Percentiles rank a stretch among this genome's conserved stretches.
phyloP scores from a whole-genome alignment of 64 coral and sea anemone species.

The Pocillopora verrucosa region DNA sequence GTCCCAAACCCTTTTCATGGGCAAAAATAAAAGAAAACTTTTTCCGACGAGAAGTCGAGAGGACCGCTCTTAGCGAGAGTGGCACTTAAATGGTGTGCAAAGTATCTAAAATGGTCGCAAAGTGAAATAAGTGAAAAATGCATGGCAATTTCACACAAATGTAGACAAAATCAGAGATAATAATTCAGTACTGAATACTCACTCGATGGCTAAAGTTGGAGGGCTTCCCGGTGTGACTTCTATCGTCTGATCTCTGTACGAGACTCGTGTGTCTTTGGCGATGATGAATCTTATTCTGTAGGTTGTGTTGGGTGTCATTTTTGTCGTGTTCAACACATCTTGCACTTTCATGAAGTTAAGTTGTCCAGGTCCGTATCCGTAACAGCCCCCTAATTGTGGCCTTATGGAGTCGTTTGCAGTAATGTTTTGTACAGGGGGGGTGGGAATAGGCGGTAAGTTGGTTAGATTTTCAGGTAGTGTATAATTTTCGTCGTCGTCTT shows the following conservation, averaged over 20 bases:
- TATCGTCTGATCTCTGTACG: neutral
- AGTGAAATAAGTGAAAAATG: too few relatives aligned
- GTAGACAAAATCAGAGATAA: too few relatives aligned
- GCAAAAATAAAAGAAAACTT: too few relatives aligned
- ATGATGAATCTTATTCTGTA: conserved; percentile 28
- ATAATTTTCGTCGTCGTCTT: neutral
- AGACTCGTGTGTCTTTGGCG: neutral
- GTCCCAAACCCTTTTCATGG: too few relatives aligned
- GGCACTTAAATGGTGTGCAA: too few relatives aligned
- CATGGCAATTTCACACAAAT: too few relatives aligned
- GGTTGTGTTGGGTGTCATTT: conserved; percentile 23
- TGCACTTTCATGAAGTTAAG: neutral
- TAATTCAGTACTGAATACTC: neutral
- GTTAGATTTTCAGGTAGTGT: neutral
- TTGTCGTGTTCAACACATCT: neutral
- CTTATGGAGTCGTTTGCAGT: neutral
- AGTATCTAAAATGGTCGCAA: too few relatives aligned
- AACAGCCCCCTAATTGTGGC: conserved; percentile 38
- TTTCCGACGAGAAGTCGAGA: too few relatives aligned
- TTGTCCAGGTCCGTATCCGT: conserved; percentile 36
- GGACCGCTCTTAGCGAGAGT: too few relatives aligned
- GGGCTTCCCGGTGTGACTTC: conserved; percentile 17
- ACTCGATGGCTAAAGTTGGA: conserved; percentile 29
- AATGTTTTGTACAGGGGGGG: neutral
- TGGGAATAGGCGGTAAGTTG: neutral